Evolutionary conservation across 2,888 invertebrate genomes (phyloP).

Genomic region (Pachycephus smyrnensis): DNA sequence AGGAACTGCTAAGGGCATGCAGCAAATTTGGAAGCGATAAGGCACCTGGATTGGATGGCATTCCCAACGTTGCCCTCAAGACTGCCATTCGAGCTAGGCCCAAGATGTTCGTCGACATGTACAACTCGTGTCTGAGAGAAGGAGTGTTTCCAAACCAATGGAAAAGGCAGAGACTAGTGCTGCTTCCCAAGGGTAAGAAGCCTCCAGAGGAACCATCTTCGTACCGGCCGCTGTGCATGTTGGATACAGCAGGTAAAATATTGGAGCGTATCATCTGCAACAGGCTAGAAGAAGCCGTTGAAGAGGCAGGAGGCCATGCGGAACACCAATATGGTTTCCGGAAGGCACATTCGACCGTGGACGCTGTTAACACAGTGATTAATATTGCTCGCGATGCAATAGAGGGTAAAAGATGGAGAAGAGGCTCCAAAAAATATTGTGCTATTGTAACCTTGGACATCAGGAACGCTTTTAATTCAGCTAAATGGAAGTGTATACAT

Average conservation of each 20-base stretch:
- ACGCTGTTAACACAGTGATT: constrained; percentile 22
- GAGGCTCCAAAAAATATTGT: constrained; percentile 17
- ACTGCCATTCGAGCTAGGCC: constrained; percentile 23
- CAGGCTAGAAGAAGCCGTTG: constrained; percentile 15
- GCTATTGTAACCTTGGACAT: constrained; percentile 25
- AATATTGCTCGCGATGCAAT: constrained; percentile 19
- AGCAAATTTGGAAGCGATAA: constrained; percentile 27
- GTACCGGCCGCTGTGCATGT: constrained; percentile 24
- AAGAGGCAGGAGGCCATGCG: constrained; percentile 3
- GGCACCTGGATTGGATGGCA: constrained; percentile 34
- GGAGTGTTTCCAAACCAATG: constrained; percentile 19
- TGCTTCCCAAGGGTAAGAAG: constrained; percentile 27
- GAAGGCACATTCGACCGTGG: constrained; percentile 23
- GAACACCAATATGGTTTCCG: constrained; percentile 28
- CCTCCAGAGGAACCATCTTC: constrained; percentile 25
- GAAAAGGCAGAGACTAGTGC: constrained; percentile 31
- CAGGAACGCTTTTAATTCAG: constrained; percentile 40
- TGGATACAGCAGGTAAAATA: constrained; percentile 26
- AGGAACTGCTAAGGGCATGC: constrained; percentile 28
- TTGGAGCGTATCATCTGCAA: constrained; percentile 25
- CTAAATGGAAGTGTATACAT: constrained; percentile 29
- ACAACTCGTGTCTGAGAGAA: constrained; percentile 19
- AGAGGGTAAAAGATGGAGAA: constrained; percentile 17
- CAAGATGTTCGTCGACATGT: constrained; percentile 17
- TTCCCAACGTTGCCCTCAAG: constrained; percentile 32